Evolutionary conservation across 2,888 invertebrate genomes (phyloP), one percentile per base, ranked within the genome.

Genomic region (Beris morrisii): DNA sequence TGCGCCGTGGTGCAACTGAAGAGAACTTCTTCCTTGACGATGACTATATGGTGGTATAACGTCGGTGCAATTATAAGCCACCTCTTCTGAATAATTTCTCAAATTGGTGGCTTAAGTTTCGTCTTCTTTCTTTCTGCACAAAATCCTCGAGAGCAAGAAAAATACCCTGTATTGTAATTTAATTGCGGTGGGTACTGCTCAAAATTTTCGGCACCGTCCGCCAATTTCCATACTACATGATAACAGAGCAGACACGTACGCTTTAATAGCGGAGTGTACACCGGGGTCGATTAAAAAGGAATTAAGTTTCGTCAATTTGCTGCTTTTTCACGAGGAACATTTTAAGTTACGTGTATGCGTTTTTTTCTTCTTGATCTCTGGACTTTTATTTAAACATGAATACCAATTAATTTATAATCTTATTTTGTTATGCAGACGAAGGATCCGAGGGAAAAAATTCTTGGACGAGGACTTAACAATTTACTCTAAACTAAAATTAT

Each of bases 11-110:
- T 58, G 57, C 57, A 58, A 58, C 46, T 56, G 38, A 56, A 15
- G 32, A 38, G 38, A 38, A 56, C 38, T 15, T 15, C 38, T 15
- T 38, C 15, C 38, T 38, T 13, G 32, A 56, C 13, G 55, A 15
- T 11, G 43, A 38, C 30, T 59, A 15, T 28, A 30, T 59, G 58
- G 43, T 59, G 58, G 46, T 59, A 59, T 59, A 59, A 59, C 48
- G 48, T 48, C 30, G 48, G 48, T 46, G 58, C 46, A 59, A 59
- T 59, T 59, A 59, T 45, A 59, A 59, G 58, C 48, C 58, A 59
- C 58, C 58, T 59, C 58, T 59, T 48, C 31, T 59, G 58, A 59
- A 59, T 48, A 59, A 59, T 59, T 59, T 57, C 9, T 46, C 48
- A 59, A 59, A 59, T 59, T 59, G 58, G 58, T 48, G 46, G 58